Base-by-base conservation (phyloP, 2,888 invertebrate genomes). In the Seladonia tumulorum region DNA sequence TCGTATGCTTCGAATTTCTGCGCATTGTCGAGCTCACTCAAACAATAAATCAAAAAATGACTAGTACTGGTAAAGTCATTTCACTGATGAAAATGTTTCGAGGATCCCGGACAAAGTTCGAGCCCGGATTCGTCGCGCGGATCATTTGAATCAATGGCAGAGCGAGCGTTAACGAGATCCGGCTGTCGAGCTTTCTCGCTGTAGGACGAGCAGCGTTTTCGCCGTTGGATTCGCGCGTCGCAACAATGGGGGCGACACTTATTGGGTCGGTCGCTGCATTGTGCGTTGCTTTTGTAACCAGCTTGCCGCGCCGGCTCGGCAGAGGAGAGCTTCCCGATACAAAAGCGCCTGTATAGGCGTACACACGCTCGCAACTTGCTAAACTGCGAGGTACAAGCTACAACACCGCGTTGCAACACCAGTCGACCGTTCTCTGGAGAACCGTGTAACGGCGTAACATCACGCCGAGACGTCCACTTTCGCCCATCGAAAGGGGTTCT, bases 191-290 rank as follows among this genome's bases (percentile, higher is more conserved):
- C 63, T 63, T n/a, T 63, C n/a, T 29, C 60, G 25, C 1, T 5
- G 63, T 2, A 29, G 63, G 63, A 63, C 63, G 63, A 63, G 63
- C 25, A 12, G 25, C 25, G 57, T 25, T 60, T 25, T 25, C 60
- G 60, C 16, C 63, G 16, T 63, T 2, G 63, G 29, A 63, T 29
- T 85, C 79, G 76, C 89, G 79, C 86, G 81, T 71, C 63, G 57
- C 29, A 83, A 87, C 91, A 89, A 87, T 83, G 57, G 73, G 73
- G 12, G 45, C 68, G 66, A 74, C 87, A 79, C 82, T 86, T 89
- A 91, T 88, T 86, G 88, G 87, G 72, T 80, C 85, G 87, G 75
- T 76, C 42, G 83, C 35, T 49, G 76, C 66, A 87, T 89, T 88
- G 84, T 82, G 57, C 76, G 57, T 39, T 25, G 60, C 75, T 78